Conservation (phyloP, 2,888 invertebrate genomes). For the Morinoia aosen region DNA sequence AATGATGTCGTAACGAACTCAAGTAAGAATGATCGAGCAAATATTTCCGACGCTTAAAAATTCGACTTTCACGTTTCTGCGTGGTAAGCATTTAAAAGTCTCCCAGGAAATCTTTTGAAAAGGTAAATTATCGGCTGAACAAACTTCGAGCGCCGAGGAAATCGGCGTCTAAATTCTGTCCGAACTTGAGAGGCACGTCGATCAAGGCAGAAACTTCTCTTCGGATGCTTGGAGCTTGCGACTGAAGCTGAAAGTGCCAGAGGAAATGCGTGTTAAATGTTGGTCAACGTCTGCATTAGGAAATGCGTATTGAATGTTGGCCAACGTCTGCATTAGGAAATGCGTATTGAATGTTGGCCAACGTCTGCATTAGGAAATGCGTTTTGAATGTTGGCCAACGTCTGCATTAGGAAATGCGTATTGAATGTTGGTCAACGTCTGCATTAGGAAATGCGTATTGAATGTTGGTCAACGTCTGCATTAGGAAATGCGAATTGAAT, state of each 20-base stretch:
- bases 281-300: background rate
- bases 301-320: no score
- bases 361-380: no score
- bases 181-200: conserved; percentile 4
- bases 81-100: background rate
- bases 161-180: background rate
- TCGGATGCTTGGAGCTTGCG: background rate
- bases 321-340: no score
- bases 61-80: background rate
- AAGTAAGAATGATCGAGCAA: background rate
- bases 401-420: background rate
- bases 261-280: background rate
- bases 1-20: background rate
- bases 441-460: no score
- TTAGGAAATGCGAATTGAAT: no score
- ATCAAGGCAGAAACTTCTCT: background rate
- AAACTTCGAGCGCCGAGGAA: background rate
- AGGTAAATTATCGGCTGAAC: background rate
- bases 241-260: background rate
- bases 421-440: background rate
- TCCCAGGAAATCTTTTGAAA: background rate
- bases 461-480: no score
- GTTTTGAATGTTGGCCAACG: no score
- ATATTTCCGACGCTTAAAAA: background rate
- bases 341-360: no score